Percentiles rank a stretch among this genome's conserved stretches.
Conservation (phyloP, 2,113 vertebrate genomes). For the Anser brachyrhynchus region DNA sequence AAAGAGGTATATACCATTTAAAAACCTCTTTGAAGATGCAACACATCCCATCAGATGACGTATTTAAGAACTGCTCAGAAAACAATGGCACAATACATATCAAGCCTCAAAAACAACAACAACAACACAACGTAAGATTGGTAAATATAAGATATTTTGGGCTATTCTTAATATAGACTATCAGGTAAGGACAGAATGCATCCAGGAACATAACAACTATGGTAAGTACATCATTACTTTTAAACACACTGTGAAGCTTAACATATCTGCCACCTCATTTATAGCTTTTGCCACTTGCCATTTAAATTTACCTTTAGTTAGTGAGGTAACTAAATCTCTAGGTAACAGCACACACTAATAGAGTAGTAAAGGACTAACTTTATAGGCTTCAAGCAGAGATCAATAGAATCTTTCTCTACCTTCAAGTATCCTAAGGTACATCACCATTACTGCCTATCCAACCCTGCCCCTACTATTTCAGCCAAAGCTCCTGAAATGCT, state of each 20-base stretch:
- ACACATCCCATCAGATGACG: not conserved
- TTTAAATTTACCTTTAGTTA: not conserved
- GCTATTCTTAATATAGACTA: not conserved
- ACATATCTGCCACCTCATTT: not conserved
- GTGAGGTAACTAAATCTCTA: not conserved
- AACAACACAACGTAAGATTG: not conserved
- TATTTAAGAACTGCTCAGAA: not conserved
- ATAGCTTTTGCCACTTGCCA: not conserved
- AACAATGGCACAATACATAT: not conserved
- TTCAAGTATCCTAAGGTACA: not conserved
- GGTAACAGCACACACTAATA: slow-evolving; percentile 2
- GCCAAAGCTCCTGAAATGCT: not conserved
- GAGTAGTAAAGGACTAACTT: not conserved
- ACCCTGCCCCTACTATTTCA: not conserved
- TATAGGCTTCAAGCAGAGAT: not conserved
- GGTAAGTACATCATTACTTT: not conserved
- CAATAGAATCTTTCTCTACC: not conserved
- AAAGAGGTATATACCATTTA: not conserved
- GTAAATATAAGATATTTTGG: not conserved
- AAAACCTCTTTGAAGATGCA: not conserved
- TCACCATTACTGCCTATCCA: not conserved
- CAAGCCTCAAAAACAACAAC: not conserved
- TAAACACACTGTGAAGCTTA: not conserved
- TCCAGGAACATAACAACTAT: not conserved
- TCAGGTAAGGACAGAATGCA: not conserved